Base-by-base conservation (phyloP, 2,888 invertebrate genomes). In the Arctia plantaginis region DNA sequence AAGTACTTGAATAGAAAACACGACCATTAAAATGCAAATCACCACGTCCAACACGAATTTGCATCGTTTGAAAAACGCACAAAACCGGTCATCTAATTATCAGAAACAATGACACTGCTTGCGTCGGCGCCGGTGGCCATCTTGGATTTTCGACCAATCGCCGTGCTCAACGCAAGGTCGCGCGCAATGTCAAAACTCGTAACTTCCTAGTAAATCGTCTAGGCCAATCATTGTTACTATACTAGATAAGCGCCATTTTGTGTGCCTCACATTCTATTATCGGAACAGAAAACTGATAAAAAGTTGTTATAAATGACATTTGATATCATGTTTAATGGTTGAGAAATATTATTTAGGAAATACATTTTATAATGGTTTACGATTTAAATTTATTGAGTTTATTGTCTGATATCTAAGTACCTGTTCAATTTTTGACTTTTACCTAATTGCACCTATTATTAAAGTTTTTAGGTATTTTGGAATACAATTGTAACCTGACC, bases 41-140 rank as follows among this genome's bases (percentile, higher is more conserved):
- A 84, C 80, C 30, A 84, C 82, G 78, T 80, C 30, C 77, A 80
- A 81, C 80, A 82, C 78, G 74, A 88, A 89, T 88, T 86, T 84
- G 81, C 86, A 87, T 87, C 89, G 73, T 84, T 85, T 88, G 90
- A 91, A 92, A 92, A 92, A 90, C 89, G 85, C 87, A 91, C 91
- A 80, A 93, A 95, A 94, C 94, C 91, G 90, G 93, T 93, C 90
- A 89, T 91, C 90, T 94, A 94, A 95, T 95, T 93, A 93, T 87
- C 85, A 89, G 90, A 92, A 92, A 94, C 94, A 94, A 94, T 93
- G 93, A 91, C 88, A 89, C 72, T 73, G 77, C 76, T 69, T 85
- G 93, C 92, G 93, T 90, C 85, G 84, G 90, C 91, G 91, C 86
- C 55, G 83, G 80, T 82, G 87, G 95, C 95, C 95, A 95, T 95